Evolutionary conservation across 2,797 vertebrate species (phyloP).

Genomic region (Oceanodroma leucorhoa): DNA sequence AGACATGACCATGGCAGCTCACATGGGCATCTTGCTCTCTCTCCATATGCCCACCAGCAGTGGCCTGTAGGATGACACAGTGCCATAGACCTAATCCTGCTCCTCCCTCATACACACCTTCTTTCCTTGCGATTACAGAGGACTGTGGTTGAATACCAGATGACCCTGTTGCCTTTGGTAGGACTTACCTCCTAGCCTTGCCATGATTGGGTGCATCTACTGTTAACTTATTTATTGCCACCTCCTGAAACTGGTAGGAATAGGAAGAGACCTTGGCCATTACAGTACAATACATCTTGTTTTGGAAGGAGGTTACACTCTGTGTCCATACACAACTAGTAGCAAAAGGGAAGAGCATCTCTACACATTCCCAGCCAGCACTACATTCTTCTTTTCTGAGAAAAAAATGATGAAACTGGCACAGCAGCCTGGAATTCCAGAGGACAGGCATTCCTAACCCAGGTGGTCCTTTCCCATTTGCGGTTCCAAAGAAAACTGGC

Average conservation of each 20-base stretch:
- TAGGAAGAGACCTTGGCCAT: neutral
- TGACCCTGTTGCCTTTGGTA: neutral
- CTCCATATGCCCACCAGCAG: neutral
- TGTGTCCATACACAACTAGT: neutral
- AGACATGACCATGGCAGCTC: neutral
- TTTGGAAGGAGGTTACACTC: neutral
- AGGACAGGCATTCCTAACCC: conserved; percentile 40
- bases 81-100: neutral
- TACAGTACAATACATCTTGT: neutral
- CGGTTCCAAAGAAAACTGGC: conserved; percentile 44
- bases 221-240: neutral
- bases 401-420: neutral
- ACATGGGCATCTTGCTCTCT: neutral
- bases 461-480: conserved; percentile 48
- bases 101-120: neutral
- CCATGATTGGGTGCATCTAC: neutral
- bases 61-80: neutral
- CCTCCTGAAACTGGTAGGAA: neutral
- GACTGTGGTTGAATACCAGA: neutral
- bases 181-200: neutral
- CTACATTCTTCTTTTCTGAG: conserved; percentile 9
- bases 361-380: neutral
- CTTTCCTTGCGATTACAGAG: neutral
- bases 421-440: conserved; percentile 23
- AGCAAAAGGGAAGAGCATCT: neutral